These are phyloP conservation scores for Hydractinia echinata DNA, from an alignment of 30 jellyfish, hydroid and myxozoan genomes.

Conservation along the genomic window DNA sequence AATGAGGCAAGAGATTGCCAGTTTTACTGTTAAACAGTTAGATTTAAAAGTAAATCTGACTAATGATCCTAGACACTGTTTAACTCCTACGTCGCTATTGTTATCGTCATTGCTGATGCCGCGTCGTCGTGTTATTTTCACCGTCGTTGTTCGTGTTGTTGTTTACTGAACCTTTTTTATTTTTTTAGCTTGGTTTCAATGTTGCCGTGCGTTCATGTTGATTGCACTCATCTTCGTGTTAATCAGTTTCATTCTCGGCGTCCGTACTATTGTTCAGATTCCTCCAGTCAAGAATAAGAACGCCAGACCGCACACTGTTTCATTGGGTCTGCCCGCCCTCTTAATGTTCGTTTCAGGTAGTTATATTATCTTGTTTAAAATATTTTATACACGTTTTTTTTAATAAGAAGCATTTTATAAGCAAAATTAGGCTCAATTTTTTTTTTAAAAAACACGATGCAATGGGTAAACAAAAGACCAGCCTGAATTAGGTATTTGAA, in stretches of 20 bases:
- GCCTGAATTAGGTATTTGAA: too few relatives aligned
- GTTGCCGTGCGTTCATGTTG: slow-evolving; percentile 27
- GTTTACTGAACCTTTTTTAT: neutral
- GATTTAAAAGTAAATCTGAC: too few relatives aligned
- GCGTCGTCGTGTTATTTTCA: neutral
- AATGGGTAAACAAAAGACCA: too few relatives aligned
- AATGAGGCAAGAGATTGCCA: too few relatives aligned
- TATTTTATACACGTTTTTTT: neutral
- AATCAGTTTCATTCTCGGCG: slow-evolving; percentile 22
- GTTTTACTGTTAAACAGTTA: too few relatives aligned
- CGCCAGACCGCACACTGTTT: slow-evolving; percentile 20
- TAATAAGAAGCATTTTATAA: too few relatives aligned
- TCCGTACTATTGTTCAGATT: neutral
- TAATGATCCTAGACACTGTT: too few relatives aligned
- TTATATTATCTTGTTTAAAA: neutral
- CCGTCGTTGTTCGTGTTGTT: neutral
- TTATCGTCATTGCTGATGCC: too few relatives aligned
- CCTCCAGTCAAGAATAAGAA: slow-evolving; percentile 19
- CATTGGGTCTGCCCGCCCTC: slow-evolving; percentile 24
- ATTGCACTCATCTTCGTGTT: slow-evolving; percentile 3
- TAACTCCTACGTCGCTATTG: too few relatives aligned
- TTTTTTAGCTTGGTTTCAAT: slow-evolving; percentile 25
- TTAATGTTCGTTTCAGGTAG: slow-evolving; percentile 29
- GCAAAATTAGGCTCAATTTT: too few relatives aligned
- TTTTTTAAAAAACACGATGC: too few relatives aligned